Evolutionary conservation across 2,888 invertebrate genomes (phyloP).

Genomic region (Steromphala cineraria): DNA sequence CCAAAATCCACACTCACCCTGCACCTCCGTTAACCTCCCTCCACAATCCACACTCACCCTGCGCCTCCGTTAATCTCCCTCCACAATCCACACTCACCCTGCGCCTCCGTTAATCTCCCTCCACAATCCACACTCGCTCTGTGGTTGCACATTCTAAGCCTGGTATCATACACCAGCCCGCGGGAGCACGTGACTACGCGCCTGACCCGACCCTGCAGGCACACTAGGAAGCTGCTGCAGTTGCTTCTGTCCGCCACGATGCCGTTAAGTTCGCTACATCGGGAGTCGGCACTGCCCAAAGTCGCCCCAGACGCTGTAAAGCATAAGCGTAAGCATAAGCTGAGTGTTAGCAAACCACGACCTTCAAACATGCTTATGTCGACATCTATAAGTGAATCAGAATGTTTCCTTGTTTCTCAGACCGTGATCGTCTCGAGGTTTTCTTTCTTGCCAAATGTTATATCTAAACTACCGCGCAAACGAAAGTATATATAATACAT

Average conservation of each 20-base stretch:
- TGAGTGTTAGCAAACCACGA: background rate
- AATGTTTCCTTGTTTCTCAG: too few relatives aligned
- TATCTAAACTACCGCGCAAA: too few relatives aligned
- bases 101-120: background rate
- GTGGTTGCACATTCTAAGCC: slow-evolving; percentile 5
- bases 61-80: too few relatives aligned
- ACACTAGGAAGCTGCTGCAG: slow-evolving; percentile 13
- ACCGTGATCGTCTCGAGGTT: too few relatives aligned
- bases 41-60: too few relatives aligned
- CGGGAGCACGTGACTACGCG: slow-evolving; percentile 7
- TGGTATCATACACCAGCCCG: slow-evolving; percentile 20
- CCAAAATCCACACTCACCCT: too few relatives aligned
- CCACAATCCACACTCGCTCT: slow-evolving; percentile 14
- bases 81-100: background rate
- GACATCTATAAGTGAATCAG: too few relatives aligned
- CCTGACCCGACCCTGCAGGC: background rate
- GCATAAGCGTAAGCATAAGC: background rate
- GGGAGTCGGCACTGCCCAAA: background rate
- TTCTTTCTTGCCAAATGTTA: too few relatives aligned
- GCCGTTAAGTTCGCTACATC: slow-evolving; percentile 14
- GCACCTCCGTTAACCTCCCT: too few relatives aligned
- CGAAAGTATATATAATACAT: too few relatives aligned
- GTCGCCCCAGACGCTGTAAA: background rate
- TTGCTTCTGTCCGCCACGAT: slow-evolving; percentile 8
- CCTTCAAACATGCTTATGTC: background rate